phyloP scores from a whole-genome alignment of 2,113 vertebrate species.

The Riparia riparia region DNA sequence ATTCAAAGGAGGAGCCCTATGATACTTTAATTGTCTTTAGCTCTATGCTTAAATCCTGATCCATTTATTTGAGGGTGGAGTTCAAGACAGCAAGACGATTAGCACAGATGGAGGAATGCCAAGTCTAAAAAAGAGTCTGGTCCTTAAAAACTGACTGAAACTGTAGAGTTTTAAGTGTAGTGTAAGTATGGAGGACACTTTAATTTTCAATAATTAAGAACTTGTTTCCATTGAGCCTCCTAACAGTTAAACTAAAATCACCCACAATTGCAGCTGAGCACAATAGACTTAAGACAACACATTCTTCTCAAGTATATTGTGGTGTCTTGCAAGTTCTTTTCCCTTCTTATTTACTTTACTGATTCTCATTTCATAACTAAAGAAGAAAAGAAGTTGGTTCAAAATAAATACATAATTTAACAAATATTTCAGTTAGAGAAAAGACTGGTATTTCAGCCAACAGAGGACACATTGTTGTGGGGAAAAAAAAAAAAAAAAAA shows the following conservation, averaged over 20 bases:
- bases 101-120: not conserved
- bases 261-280: not conserved
- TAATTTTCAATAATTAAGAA: not conserved
- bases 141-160: not conserved
- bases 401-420: not conserved
- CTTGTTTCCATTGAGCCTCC: not conserved
- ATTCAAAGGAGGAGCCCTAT: not conserved
- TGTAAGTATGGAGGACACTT: rapidly evolving
- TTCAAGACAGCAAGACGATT: not conserved
- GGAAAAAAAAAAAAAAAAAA: not conserved
- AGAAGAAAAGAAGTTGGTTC: not conserved
- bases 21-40: not conserved
- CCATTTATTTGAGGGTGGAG: not conserved
- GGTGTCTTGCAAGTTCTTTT: not conserved
- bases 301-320: not conserved
- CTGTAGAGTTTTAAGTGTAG: not conserved
- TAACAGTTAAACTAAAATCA: not conserved
- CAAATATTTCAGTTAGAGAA: not conserved
- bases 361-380: not conserved
- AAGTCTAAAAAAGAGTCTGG: not conserved
- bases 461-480: not conserved
- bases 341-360: not conserved
- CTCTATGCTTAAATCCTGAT: not conserved
- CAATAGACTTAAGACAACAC: not conserved
- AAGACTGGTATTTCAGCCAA: not conserved